phyloP scores from a whole-genome alignment of 2,888 invertebrate species.

The Melipona beecheii region DNA sequence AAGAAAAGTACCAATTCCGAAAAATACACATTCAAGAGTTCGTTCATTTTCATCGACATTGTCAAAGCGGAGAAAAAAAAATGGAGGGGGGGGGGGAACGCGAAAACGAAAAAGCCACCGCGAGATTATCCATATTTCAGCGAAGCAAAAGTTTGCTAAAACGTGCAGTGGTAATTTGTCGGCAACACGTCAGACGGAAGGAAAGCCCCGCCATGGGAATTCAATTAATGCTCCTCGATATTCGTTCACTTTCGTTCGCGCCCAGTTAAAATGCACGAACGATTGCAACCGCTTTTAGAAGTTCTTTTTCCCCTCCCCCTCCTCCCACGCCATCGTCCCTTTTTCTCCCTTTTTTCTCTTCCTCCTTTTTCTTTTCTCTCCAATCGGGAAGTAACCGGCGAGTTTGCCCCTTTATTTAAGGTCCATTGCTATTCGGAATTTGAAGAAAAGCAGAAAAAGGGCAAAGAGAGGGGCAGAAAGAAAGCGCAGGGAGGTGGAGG shows the following conservation, averaged over 20 bases:
- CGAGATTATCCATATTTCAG: constrained; percentile 14
- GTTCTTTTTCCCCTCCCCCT: neutral
- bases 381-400: constrained; percentile 33
- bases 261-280: constrained; percentile 60
- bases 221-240: constrained; percentile 69
- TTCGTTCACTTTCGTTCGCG: constrained; percentile 43
- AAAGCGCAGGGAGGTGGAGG: neutral
- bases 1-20: neutral
- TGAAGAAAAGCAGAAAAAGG: neutral
- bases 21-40: neutral
- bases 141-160: constrained; percentile 20
- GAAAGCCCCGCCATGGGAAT: constrained; percentile 56
- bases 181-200: constrained; percentile 46
- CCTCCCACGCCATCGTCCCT: neutral
- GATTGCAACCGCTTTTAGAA: constrained; percentile 41
- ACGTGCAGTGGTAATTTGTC: constrained; percentile 40
- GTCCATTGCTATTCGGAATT: constrained; percentile 61
- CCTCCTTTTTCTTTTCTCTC: neutral
- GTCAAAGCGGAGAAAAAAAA: constrained; percentile 1
- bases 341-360: neutral
- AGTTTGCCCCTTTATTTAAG: constrained; percentile 38
- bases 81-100: neutral
- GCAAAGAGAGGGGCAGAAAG: neutral
- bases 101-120: neutral
- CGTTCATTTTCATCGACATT: neutral